These are phyloP conservation scores for Formica selysi DNA, from an alignment of 1,140 invertebrate species.

Conservation along the genomic window DNA sequence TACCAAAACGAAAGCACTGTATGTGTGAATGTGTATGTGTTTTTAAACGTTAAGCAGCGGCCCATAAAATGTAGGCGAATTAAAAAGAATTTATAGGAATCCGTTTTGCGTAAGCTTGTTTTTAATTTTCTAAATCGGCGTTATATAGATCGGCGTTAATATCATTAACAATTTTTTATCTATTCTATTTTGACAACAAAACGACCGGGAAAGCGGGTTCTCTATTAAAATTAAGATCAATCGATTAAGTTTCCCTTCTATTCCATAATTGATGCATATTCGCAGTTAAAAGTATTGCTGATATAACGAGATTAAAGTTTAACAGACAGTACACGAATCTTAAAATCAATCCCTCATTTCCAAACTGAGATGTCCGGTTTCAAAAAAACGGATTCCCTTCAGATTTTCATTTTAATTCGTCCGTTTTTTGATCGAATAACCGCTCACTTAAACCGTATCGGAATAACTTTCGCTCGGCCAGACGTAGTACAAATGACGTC, in stretches of 20 bases:
- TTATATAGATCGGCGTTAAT: background rate
- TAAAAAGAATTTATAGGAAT: constrained; percentile 12
- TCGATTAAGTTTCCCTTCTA: background rate
- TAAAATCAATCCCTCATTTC: background rate
- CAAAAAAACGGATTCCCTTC: background rate
- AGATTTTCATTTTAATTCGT: constrained; percentile 26
- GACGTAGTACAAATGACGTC: constrained; percentile 73
- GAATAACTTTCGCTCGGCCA: constrained; percentile 76
- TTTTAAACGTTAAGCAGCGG: constrained; percentile 56
- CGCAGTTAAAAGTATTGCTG: background rate
- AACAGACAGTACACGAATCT: background rate
- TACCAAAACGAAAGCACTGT: constrained; percentile 63
- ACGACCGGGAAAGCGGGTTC: background rate
- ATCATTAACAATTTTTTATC: background rate
- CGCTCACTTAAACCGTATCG: constrained; percentile 63
- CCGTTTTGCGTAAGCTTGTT: background rate
- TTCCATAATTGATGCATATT: background rate
- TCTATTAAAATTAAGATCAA: background rate
- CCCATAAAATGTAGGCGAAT: constrained; percentile 21
- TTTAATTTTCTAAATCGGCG: background rate
- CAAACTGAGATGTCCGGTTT: background rate
- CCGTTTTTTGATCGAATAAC: background rate
- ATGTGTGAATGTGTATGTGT: constrained; percentile 2
- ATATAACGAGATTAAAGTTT: background rate
- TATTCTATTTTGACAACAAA: background rate